Percentiles rank a stretch among this genome's conserved stretches.
Conservation (phyloP, 2,113 vertebrate genomes). For the Mesocricetus auratus region DNA sequence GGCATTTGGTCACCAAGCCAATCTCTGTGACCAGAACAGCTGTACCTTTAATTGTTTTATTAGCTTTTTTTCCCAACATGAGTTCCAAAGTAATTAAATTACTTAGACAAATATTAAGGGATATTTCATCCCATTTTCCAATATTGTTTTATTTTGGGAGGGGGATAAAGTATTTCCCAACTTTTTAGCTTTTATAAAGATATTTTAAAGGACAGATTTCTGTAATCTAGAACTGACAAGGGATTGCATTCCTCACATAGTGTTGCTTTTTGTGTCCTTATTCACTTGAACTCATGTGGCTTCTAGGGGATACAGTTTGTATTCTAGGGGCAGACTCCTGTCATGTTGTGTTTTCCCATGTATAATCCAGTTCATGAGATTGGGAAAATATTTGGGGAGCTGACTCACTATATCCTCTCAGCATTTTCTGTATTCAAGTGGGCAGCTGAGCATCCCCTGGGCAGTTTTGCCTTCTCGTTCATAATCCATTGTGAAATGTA, state of each 20-base stretch:
- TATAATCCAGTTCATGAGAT: neutral
- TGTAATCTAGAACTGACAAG: slow-evolving; percentile 65
- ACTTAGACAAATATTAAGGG: slow-evolving; percentile 76
- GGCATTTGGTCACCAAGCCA: neutral
- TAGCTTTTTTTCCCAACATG: slow-evolving; percentile 60
- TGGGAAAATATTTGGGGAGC: neutral
- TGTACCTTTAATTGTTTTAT: slow-evolving; percentile 81
- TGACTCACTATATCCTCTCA: neutral
- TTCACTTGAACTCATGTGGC: neutral
- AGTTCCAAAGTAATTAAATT: slow-evolving; percentile 81
- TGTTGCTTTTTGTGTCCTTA: slow-evolving; percentile 27
- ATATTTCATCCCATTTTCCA: slow-evolving; percentile 71
- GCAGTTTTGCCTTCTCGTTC: neutral
- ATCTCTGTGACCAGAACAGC: slow-evolving; percentile 57
- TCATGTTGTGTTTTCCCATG: neutral
- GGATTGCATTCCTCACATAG: slow-evolving; percentile 45
- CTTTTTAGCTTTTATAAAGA: slow-evolving; percentile 73
- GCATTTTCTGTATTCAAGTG: slow-evolving; percentile 18
- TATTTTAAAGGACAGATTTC: slow-evolving; percentile 52
- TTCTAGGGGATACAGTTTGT: neutral
- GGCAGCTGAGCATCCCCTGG: neutral
- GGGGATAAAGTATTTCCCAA: slow-evolving; percentile 66
- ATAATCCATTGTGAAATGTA: slow-evolving; percentile 15
- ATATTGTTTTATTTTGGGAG: slow-evolving; percentile 71
- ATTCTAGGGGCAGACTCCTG: neutral